phyloP scores from a whole-genome alignment of 2,113 vertebrate genomes.

The Pelvicachromis taeniatus region DNA sequence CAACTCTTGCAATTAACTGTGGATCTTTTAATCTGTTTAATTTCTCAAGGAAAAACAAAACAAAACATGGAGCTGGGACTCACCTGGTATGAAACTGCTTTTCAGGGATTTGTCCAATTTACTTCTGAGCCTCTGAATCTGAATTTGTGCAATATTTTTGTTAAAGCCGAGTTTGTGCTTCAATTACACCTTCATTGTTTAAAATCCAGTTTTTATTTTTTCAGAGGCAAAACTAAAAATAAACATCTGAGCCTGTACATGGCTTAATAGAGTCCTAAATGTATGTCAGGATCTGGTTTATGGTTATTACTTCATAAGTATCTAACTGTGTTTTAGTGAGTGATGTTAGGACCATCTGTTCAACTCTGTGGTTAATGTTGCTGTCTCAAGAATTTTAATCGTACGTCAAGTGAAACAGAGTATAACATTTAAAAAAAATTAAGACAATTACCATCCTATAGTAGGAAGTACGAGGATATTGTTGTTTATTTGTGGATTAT shows the following conservation, averaged over 20 bases:
- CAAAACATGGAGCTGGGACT: background rate
- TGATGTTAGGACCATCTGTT: background rate
- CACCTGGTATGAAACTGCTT: background rate
- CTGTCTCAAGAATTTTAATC: background rate
- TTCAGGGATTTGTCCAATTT: background rate
- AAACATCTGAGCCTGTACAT: background rate
- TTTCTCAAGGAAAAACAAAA: background rate
- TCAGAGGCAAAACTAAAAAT: background rate
- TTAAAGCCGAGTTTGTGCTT: background rate
- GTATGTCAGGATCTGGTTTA: background rate
- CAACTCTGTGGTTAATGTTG: background rate
- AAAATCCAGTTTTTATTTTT: background rate
- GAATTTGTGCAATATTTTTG: background rate
- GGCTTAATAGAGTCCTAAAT: background rate
- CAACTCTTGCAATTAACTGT: background rate
- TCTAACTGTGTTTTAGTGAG: background rate
- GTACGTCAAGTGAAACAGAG: background rate
- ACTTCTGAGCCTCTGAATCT: background rate
- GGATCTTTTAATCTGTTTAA: background rate
- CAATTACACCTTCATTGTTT: background rate
- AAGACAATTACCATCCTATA: background rate
- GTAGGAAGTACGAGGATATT: background rate
- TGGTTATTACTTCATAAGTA: background rate
- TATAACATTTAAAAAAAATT: background rate
- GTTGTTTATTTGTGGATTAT: background rate